phyloP scores from a whole-genome alignment of 1,140 invertebrate genomes.

The Formica selysi region DNA sequence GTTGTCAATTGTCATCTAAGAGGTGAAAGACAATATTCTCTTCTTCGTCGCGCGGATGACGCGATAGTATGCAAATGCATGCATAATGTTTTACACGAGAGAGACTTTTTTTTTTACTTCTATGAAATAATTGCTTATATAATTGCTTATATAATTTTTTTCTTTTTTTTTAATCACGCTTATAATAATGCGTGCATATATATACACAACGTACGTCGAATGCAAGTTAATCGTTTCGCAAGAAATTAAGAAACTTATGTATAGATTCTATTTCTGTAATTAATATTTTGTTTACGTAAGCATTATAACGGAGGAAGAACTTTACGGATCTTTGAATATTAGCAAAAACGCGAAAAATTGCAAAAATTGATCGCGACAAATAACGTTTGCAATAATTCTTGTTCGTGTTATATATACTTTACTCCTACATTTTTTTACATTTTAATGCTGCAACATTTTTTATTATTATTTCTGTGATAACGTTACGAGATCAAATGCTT shows the following conservation, averaged over 20 bases:
- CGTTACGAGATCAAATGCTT: neutral
- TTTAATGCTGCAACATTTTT: too few species aligned
- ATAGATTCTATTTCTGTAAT: slow-evolving; percentile 3
- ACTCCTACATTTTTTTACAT: too few species aligned
- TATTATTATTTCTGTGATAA: neutral
- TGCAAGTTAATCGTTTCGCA: slow-evolving; percentile 9
- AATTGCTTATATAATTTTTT: neutral
- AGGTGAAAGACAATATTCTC: slow-evolving; percentile 31
- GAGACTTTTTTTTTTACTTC: slow-evolving; percentile 16
- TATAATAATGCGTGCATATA: neutral
- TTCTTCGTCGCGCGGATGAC: slow-evolving; percentile 2
- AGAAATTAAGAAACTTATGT: neutral
- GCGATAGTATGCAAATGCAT: slow-evolving; percentile 6
- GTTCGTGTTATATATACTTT: neutral
- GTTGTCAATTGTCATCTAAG: neutral
- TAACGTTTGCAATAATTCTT: neutral
- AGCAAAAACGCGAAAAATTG: neutral
- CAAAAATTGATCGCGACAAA: neutral
- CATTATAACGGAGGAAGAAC: neutral
- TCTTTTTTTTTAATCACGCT: neutral
- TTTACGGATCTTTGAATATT: neutral
- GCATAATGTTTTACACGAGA: slow-evolving; percentile 1
- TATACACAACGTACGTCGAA: neutral
- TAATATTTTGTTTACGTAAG: neutral
- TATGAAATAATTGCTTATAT: neutral